Conservation (phyloP, 2,888 invertebrate genomes). For the Andrena minutula region DNA sequence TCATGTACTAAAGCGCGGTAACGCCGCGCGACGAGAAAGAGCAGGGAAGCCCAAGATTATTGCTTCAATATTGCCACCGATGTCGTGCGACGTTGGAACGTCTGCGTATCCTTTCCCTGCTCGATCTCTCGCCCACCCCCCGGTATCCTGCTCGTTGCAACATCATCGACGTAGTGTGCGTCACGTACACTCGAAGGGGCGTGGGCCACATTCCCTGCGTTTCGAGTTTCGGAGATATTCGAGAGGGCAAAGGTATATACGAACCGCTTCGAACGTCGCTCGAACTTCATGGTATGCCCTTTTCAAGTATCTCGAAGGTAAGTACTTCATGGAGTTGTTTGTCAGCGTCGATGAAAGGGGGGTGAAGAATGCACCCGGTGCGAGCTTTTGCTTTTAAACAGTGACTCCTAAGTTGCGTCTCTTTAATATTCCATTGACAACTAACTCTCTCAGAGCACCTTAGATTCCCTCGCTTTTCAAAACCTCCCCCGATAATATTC, state of each 20-base stretch:
- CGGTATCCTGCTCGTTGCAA: background rate
- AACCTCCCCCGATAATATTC: too few relatives aligned
- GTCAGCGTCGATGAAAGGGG: too few relatives aligned
- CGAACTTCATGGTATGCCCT: too few relatives aligned
- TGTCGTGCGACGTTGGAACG: slow-evolving; percentile 78
- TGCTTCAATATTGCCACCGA: slow-evolving; percentile 83
- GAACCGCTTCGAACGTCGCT: too few relatives aligned
- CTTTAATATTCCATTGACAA: too few relatives aligned
- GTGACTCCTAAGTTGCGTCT: too few relatives aligned
- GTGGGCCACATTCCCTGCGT: background rate
- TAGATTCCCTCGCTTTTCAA: too few relatives aligned
- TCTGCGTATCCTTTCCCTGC: slow-evolving; percentile 67
- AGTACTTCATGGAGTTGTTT: too few relatives aligned
- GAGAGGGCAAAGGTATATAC: background rate
- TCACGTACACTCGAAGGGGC: background rate
- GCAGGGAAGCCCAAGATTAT: slow-evolving; percentile 78
- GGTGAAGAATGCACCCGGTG: too few relatives aligned
- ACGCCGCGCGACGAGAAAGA: slow-evolving; percentile 55
- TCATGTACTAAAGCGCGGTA: slow-evolving; percentile 67
- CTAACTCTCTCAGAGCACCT: too few relatives aligned
- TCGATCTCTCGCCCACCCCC: slow-evolving; percentile 15
- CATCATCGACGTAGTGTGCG: slow-evolving; percentile 11
- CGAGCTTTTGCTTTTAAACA: too few relatives aligned
- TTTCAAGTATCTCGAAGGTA: too few relatives aligned
- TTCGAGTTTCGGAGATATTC: background rate